Evolutionary conservation across 2,797 vertebrate species (phyloP).

Genomic region (Tragelaphus eurycerus): DNA sequence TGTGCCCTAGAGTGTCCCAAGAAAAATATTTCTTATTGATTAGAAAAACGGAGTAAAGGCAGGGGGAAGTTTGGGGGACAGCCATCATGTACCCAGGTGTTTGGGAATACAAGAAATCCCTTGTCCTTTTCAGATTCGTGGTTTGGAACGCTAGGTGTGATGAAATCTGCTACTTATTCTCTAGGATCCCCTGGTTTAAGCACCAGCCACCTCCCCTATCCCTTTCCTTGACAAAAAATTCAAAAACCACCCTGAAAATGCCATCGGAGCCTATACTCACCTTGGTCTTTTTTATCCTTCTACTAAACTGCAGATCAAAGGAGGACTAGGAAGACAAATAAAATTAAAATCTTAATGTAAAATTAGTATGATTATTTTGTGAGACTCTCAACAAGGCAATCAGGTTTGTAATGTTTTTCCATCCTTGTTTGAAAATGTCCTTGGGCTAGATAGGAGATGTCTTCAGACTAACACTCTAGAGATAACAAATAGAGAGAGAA

Average conservation of each 20-base stretch:
- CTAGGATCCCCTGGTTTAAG: background rate
- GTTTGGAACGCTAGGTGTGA: background rate
- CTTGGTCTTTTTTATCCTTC: background rate
- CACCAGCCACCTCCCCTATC: fast-evolving
- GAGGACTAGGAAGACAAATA: background rate
- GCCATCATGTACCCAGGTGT: background rate
- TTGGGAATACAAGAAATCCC: background rate
- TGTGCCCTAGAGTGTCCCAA: background rate
- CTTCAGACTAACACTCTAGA: background rate
- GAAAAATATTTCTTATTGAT: background rate
- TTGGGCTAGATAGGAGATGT: background rate
- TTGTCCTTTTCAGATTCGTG: background rate
- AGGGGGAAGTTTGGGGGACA: background rate
- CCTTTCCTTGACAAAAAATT: background rate
- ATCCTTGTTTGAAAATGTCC: background rate
- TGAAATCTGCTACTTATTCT: background rate
- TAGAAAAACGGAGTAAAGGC: background rate
- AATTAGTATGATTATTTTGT: background rate
- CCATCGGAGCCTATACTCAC: background rate
- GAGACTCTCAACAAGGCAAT: background rate
- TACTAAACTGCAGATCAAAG: background rate
- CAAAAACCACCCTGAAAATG: background rate
- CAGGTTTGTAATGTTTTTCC: background rate
- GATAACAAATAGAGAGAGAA: background rate
- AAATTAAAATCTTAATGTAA: background rate